A percentile compares a stretch with the other conserved stretches of the same genome.
These are phyloP conservation scores for Micoletzkya japonica DNA, from an alignment of 2,888 invertebrate species.

Conservation along the genomic window DNA sequence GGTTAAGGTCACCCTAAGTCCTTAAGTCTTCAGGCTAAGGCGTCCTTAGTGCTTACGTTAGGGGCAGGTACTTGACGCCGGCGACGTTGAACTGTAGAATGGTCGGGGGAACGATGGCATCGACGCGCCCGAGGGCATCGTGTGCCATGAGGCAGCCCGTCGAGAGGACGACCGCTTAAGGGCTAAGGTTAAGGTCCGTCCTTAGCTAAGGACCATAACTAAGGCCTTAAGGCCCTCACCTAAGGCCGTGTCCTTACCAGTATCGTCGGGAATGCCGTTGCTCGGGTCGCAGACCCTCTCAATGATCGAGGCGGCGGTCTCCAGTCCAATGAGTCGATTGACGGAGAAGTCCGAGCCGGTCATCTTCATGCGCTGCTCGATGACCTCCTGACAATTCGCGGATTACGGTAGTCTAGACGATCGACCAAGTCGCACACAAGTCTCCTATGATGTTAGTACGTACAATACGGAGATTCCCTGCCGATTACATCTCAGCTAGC, in stretches of 20 bases:
- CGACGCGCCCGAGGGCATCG: slow-evolving; percentile 23
- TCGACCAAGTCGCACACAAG: background rate
- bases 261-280: slow-evolving; percentile 13
- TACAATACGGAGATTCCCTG: background rate
- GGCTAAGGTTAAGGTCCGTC: no score
- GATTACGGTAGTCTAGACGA: background rate
- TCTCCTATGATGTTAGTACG: background rate
- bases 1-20: background rate
- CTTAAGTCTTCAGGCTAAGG: no score
- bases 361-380: background rate
- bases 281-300: background rate
- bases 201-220: no score
- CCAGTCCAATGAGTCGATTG: slow-evolving; percentile 20
- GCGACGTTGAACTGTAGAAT: slow-evolving; percentile 23
- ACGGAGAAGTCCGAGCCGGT: slow-evolving; percentile 21
- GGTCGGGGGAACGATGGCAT: slow-evolving; percentile 11
- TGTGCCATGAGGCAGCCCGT: slow-evolving; percentile 12
- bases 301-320: background rate
- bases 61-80: slow-evolving; percentile 26
- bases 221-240: no score
- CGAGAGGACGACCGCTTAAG: slow-evolving; percentile 12
- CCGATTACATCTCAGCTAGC: background rate
- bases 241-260: background rate
- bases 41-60: slow-evolving; percentile 15
- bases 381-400: slow-evolving; percentile 9